A percentile compares a stretch with the other conserved stretches of the same genome.
Evolutionary conservation across 2,113 vertebrate species (phyloP).

Genomic region (Nipponia nippon): DNA sequence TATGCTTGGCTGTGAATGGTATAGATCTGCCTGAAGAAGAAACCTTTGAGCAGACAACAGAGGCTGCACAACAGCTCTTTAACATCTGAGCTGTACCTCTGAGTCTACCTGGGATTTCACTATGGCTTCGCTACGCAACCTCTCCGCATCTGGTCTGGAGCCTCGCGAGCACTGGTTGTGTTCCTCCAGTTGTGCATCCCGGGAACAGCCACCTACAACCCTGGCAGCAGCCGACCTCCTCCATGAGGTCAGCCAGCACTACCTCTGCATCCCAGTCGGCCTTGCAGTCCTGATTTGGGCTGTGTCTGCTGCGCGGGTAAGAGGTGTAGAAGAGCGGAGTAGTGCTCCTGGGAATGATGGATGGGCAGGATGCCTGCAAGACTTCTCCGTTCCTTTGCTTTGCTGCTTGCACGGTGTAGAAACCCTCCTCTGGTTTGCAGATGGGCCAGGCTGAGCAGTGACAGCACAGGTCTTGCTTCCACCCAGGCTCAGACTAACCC

Average conservation of each 20-base stretch:
- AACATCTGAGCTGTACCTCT: neutral
- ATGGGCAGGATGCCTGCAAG: neutral
- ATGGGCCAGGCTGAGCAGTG: neutral
- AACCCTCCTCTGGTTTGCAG: neutral
- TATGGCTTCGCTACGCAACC: neutral
- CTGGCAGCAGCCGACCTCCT: neutral
- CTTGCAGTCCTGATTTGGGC: neutral
- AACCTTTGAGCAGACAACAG: neutral
- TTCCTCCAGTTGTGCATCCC: neutral
- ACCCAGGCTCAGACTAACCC: neutral
- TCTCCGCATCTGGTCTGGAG: neutral
- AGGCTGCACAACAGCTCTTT: neutral
- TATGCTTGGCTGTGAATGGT: neutral
- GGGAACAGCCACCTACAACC: neutral
- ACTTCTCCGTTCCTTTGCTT: neutral
- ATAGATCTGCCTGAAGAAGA: neutral
- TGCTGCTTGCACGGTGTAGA: neutral
- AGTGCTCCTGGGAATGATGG: neutral
- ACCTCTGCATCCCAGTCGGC: neutral
- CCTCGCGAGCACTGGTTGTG: rapidly evolving
- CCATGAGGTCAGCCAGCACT: neutral
- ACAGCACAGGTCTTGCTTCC: neutral
- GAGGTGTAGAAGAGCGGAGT: neutral
- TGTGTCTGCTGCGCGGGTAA: neutral
- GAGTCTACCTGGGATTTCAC: neutral